phyloP scores from a whole-genome alignment of 2,113 vertebrate species.

The Scopus umbretta region DNA sequence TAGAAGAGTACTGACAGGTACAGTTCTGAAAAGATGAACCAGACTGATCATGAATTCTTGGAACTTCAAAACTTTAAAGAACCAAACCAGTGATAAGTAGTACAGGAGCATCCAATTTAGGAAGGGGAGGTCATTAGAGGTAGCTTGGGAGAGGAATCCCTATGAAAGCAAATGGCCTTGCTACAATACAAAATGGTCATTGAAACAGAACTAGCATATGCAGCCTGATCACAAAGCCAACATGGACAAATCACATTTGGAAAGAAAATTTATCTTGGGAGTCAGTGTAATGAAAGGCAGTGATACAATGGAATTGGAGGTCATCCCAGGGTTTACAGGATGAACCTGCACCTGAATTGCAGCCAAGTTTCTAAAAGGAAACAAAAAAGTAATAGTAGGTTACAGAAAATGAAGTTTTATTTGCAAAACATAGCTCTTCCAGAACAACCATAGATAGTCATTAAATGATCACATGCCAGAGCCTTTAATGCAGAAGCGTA shows the following conservation, averaged over 20 bases:
- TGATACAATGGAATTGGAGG: conserved; percentile 73
- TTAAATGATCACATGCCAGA: neutral
- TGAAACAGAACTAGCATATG: conserved; percentile 71
- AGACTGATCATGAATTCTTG: conserved; percentile 19
- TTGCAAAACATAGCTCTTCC: conserved; percentile 47
- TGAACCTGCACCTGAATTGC: conserved; percentile 69
- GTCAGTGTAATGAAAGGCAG: conserved; percentile 70
- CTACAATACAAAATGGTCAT: conserved; percentile 65
- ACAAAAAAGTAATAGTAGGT: conserved; percentile 57
- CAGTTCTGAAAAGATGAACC: conserved; percentile 59
- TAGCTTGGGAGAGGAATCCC: conserved; percentile 78
- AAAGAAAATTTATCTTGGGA: conserved; percentile 66
- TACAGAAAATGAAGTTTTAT: conserved; percentile 68
- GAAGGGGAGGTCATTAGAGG: conserved; percentile 75
- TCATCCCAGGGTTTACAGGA: conserved; percentile 73
- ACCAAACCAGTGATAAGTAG: conserved; percentile 41
- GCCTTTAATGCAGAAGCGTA: conserved; percentile 43
- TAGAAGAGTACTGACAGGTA: conserved; percentile 38
- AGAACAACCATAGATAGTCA: conserved; percentile 17
- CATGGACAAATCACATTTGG: conserved; percentile 70
- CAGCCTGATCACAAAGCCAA: conserved; percentile 69
- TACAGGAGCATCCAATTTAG: conserved; percentile 50
- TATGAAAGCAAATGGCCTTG: conserved; percentile 67
- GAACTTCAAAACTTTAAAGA: conserved; percentile 51
- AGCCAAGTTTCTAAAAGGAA: conserved; percentile 77